Evolutionary conservation across 2,797 vertebrate species (phyloP).

Genomic region (Mormyrops boulengeri): DNA sequence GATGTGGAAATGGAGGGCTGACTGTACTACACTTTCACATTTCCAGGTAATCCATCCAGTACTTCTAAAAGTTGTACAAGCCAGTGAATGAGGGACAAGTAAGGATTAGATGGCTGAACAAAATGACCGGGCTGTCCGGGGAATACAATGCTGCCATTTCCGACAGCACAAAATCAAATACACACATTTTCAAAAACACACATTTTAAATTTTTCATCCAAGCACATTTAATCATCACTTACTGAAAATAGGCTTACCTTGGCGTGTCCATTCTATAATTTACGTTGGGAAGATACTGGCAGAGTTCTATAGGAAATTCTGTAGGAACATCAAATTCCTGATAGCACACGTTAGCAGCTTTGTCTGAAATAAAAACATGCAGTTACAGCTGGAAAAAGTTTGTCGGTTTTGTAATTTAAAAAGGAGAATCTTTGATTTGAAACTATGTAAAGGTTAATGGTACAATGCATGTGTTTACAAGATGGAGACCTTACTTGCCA

Average conservation of each 20-base stretch:
- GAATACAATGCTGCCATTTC: background rate
- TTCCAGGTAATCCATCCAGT: background rate
- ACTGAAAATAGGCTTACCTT: constrained; percentile 43
- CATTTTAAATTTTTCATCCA: background rate
- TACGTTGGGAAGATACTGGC: constrained; percentile 81
- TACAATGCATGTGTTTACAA: background rate
- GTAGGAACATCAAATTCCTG: constrained; percentile 83
- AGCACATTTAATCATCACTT: background rate
- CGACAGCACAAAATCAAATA: background rate
- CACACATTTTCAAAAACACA: background rate
- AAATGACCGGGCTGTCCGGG: background rate
- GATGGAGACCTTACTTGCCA: constrained; percentile 45
- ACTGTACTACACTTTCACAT: background rate
- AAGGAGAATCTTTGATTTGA: background rate
- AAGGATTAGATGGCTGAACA: background rate
- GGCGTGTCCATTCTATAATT: constrained; percentile 65
- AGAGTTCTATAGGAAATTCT: constrained; percentile 76
- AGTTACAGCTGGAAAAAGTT: background rate
- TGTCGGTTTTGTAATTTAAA: background rate
- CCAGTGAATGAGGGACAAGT: background rate
- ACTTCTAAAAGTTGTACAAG: background rate
- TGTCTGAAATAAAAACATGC: constrained; percentile 51
- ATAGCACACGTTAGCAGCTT: constrained; percentile 83
- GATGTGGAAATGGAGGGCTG: background rate
- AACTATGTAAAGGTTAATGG: background rate